Percentiles rank a stretch among this genome's conserved stretches.
Conservation (phyloP, 2,888 invertebrate genomes). For the Onchidella celtica region DNA sequence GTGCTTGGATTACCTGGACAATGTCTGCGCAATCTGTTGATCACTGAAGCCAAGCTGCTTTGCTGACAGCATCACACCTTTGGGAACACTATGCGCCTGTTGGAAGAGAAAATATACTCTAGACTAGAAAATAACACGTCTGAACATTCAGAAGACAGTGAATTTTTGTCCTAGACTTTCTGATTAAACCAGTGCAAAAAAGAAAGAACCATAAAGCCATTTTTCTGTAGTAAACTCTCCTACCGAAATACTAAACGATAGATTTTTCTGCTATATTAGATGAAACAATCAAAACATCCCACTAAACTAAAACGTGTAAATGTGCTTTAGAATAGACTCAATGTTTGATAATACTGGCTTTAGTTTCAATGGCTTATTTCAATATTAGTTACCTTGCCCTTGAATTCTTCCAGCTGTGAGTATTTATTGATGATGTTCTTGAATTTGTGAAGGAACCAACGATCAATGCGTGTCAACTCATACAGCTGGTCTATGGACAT, state of each 20-base stretch:
- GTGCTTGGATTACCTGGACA: conserved; percentile 79
- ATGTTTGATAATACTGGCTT: no score
- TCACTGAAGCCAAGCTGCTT: conserved; percentile 98
- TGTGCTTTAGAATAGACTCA: no score
- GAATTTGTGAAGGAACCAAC: conserved; percentile 97
- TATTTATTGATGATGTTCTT: conserved; percentile 92
- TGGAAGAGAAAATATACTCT: conserved; percentile 11
- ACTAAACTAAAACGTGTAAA: no score
- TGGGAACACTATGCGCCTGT: conserved; percentile 63
- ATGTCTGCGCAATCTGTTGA: conserved; percentile 91
- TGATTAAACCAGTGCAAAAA: neutral
- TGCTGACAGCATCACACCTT: conserved; percentile 86
- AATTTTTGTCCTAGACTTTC: neutral
- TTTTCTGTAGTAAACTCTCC: no score
- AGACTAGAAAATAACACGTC: neutral
- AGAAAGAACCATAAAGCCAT: no score
- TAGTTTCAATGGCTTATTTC: no score
- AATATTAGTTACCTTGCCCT: conserved; percentile 59
- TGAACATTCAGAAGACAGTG: neutral
- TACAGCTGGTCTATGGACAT: conserved; percentile 93
- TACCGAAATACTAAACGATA: no score
- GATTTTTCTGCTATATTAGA: no score
- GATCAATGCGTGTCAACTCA: conserved; percentile 96
- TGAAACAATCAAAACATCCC: no score
- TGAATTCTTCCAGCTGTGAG: conserved; percentile 84